Evolutionary conservation across 1,140 invertebrate species (phyloP), one percentile per base, ranked within the genome.

Genomic region (Protaetia brevitarsis): DNA sequence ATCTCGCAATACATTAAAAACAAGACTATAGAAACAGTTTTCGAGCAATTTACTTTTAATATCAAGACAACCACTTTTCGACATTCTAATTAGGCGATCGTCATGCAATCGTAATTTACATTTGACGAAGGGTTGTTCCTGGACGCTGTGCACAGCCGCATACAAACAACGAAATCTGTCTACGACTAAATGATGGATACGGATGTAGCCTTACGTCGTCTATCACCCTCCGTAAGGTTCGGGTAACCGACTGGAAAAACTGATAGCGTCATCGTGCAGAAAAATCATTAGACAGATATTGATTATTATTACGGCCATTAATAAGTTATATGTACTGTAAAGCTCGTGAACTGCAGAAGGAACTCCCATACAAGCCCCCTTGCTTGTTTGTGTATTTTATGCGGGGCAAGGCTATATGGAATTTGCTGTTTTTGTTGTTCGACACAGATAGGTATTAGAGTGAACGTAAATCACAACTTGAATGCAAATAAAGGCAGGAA

Each of bases 181-280:
- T n/a, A 45, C n/a, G 13, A 19, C 51, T 3, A 58, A 58, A 58
- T 58, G 56, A 58, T 58, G 56, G 56, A 58, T 58, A 30, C 56
- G 28, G 11, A 30, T 58, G 16, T 19, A 45, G 41, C 41, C 16
- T 28, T n/a, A n/a, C 56, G 2, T 8, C 29, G 21, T 65, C 37
- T 65, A 51, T 37, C 64, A 56, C 56, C 56, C 51, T 65, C 29
- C 56, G 37, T 28, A 27, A 8, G 29, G 57, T 31, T 36, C 26
- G 13, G 4, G 26, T 16, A 65, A 29, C 45, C 51, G 34, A 65
- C 64, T 51, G 64, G 51, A 65, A 65, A 65, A 58, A 65, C 51
- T 59, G 64, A 65, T 65, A 65, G 56, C 64, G 51, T 65, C 64
- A 65, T 65, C 64, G 51, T 36, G 51, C 64, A 59, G 64, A 65